A percentile compares a stretch with the other conserved stretches of the same genome.
These are phyloP conservation scores for Choloepus didactylus DNA, from an alignment of 2,797 vertebrate genomes.

Conservation along the genomic window DNA sequence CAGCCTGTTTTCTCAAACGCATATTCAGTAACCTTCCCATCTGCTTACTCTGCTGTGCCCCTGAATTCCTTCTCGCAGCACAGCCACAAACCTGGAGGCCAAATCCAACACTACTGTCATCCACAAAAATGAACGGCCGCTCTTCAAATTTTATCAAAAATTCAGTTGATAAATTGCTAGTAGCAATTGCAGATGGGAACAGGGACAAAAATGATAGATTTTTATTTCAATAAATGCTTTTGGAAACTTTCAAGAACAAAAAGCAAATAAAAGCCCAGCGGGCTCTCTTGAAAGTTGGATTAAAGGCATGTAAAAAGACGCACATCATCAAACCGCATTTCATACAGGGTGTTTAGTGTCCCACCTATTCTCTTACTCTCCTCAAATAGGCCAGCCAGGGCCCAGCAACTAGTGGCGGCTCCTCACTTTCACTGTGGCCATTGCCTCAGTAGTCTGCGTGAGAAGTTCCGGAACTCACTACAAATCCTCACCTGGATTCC, in stretches of 20 bases:
- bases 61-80: too few species aligned
- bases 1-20: too few species aligned
- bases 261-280: not conserved
- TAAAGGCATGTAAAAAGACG: not conserved
- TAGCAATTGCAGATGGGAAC: not conserved
- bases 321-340: not conserved
- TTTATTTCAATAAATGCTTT: not conserved
- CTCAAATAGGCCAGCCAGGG: not conserved
- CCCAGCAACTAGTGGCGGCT: fast-evolving
- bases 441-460: not conserved
- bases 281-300: not conserved
- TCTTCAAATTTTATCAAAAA: not conserved
- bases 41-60: too few species aligned
- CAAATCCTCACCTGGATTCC: not conserved
- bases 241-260: conserved; percentile 23
- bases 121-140: not conserved
- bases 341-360: fast-evolving
- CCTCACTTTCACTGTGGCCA: fast-evolving
- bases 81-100: too few species aligned
- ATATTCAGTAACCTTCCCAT: too few species aligned
- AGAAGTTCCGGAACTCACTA: not conserved
- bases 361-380: not conserved
- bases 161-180: not conserved
- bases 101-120: too few species aligned
- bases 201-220: not conserved